Evolutionary conservation across 2,113 vertebrate genomes (phyloP).

Genomic region (Pica pica): DNA sequence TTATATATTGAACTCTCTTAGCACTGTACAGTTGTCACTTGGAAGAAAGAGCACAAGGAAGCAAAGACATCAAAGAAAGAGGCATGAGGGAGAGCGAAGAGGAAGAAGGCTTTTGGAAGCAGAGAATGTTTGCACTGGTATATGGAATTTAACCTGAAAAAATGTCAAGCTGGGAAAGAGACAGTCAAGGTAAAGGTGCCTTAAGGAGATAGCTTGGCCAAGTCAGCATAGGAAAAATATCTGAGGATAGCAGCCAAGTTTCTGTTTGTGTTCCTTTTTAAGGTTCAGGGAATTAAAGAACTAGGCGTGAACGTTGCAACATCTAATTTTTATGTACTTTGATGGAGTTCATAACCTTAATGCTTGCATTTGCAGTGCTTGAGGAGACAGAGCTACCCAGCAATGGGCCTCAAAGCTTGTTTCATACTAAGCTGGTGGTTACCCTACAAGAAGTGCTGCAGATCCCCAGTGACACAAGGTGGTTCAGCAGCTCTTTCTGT

Average conservation of each 20-base stretch:
- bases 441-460: background rate
- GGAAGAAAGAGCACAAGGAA: background rate
- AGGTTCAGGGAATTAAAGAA: conserved; percentile 2
- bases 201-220: background rate
- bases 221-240: background rate
- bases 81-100: background rate
- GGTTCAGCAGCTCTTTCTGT: fast-evolving
- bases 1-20: background rate
- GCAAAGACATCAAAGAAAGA: background rate
- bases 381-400: background rate
- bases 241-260: conserved; percentile 7
- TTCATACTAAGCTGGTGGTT: background rate
- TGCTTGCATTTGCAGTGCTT: background rate
- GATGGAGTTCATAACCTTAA: conserved; percentile 1
- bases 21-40: background rate
- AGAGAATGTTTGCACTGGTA: background rate
- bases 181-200: background rate
- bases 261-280: conserved; percentile 24
- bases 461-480: background rate
- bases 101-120: background rate
- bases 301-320: background rate
- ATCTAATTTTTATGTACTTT: background rate
- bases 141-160: conserved; percentile 4
- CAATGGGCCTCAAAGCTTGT: background rate
- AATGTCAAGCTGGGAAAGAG: background rate